A percentile compares a stretch with the other conserved stretches of the same genome.
Conservation (phyloP, 35 echinoderm and acorn worm species). For the Ophioderma brevispina region DNA sequence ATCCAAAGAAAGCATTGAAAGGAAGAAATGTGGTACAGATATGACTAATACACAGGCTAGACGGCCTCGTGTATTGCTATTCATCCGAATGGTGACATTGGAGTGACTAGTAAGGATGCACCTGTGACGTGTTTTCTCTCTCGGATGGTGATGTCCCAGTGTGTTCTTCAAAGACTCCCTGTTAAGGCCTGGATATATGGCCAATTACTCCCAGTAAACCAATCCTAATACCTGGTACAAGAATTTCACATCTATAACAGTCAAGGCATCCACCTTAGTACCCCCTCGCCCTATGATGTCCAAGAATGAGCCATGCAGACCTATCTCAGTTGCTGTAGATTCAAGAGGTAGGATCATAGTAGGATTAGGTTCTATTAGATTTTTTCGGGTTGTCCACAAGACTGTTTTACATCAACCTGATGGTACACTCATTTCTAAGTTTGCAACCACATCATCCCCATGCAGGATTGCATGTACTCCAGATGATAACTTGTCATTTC, state of each 20-base stretch:
- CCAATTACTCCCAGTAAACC: not conserved
- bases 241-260: not conserved
- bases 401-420: not conserved
- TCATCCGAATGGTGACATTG: no score
- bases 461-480: not conserved
- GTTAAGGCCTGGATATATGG: no score
- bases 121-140: no score
- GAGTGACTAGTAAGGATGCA: no score
- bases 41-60: no score
- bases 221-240: not conserved
- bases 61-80: no score
- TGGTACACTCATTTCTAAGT: not conserved
- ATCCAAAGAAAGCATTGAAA: no score
- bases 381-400: not conserved
- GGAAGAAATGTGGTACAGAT: no score
- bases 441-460: not conserved
- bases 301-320: not conserved
- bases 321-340: not conserved
- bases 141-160: no score
- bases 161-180: no score
- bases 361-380: not conserved
- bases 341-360: not conserved
- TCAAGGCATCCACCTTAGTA: not conserved
- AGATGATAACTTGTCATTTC: not conserved
- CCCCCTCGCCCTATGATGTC: not conserved